These are phyloP conservation scores for Artemia sp. DNA, from an alignment of 2,888 invertebrate species.

Conservation along the genomic window DNA sequence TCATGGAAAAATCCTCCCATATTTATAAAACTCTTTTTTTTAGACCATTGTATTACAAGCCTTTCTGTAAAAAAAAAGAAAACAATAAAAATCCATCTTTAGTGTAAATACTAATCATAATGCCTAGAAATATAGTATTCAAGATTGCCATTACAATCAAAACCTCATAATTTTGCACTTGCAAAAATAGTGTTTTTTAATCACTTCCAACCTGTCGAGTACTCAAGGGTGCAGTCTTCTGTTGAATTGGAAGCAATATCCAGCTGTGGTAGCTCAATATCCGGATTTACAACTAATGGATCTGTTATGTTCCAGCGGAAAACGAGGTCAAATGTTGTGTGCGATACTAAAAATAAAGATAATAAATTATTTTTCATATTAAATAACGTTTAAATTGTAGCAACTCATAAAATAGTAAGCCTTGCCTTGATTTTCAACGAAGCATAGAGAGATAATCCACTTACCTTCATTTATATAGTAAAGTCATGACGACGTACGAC, in stretches of 20 bases:
- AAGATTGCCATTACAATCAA: no score
- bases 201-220: conserved; percentile 47
- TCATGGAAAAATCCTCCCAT: no score
- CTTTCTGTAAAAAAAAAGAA: no score
- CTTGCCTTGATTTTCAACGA: background rate
- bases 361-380: background rate
- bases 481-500: no score
- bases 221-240: conserved; percentile 69
- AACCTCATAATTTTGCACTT: no score
- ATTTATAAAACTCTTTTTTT: no score
- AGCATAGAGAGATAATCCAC: background rate
- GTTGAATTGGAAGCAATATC: conserved; percentile 73
- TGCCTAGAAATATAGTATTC: no score
- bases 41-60: no score
- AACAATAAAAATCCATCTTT: no score
- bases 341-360: conserved; percentile 46
- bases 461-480: conserved; percentile 16
- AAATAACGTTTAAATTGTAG: background rate
- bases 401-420: background rate
- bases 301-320: conserved; percentile 78
- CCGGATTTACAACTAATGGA: conserved; percentile 67
- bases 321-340: conserved; percentile 70
- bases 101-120: no score
- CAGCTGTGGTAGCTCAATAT: conserved; percentile 71
- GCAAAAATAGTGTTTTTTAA: no score